Evolutionary conservation across 2,113 vertebrate genomes (phyloP).

Genomic region (Podarcis cretensis): DNA sequence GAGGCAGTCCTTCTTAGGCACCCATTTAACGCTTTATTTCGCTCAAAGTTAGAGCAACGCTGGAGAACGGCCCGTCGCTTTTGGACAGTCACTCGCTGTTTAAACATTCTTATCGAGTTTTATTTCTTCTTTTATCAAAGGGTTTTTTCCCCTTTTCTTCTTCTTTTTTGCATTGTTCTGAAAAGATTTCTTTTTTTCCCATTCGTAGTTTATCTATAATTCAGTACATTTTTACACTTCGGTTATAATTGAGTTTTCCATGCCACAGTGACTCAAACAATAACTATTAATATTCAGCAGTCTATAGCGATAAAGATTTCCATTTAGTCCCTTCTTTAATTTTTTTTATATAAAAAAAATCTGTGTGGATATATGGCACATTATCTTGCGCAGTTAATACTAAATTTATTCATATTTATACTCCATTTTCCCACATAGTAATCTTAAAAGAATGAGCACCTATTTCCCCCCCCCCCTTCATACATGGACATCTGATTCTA

Average conservation of each 20-base stretch:
- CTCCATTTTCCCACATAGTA: conserved; percentile 51
- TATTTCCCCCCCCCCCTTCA: neutral
- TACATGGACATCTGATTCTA: neutral
- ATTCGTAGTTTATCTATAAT: conserved; percentile 73
- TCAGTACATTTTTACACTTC: conserved; percentile 69
- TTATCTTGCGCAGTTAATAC: conserved; percentile 60
- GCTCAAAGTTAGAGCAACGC: neutral
- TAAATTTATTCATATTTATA: conserved; percentile 69
- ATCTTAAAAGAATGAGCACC: conserved; percentile 39
- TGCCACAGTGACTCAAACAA: conserved; percentile 70
- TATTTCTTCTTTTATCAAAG: conserved; percentile 59
- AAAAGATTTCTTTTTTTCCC: conserved; percentile 52
- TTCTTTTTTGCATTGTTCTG: conserved; percentile 45
- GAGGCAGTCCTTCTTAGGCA: conserved; percentile 45
- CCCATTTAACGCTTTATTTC: conserved; percentile 55
- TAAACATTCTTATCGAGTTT: conserved; percentile 63
- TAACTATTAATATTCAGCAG: conserved; percentile 77
- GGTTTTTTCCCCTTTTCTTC: neutral
- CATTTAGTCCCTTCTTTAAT: conserved; percentile 69
- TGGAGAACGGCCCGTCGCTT: accelerated
- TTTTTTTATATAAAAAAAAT: conserved; percentile 21
- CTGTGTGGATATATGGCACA: conserved; percentile 51
- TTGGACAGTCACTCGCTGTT: conserved; percentile 56
- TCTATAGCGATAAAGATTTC: conserved; percentile 76
- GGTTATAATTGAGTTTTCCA: conserved; percentile 76